These are phyloP conservation scores for Entosphenus tridentatus DNA, from an alignment of 2,113 vertebrate genomes.

Conservation along the genomic window DNA sequence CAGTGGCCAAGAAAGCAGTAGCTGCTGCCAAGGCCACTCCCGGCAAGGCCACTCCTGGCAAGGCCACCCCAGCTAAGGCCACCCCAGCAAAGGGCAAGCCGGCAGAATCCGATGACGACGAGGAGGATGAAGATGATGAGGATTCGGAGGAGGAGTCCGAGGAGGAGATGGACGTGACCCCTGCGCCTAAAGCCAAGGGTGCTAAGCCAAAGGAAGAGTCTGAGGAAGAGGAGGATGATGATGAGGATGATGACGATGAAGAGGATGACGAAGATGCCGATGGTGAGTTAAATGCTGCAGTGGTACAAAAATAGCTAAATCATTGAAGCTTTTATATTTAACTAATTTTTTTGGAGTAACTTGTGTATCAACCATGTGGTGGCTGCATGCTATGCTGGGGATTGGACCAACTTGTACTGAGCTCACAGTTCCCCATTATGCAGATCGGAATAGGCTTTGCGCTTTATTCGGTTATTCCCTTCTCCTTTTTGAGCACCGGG, in stretches of 20 bases:
- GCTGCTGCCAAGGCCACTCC: no score
- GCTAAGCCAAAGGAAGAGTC: background rate
- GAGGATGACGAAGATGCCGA: background rate
- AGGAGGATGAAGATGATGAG: background rate
- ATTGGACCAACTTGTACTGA: background rate
- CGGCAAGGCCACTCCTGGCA: no score
- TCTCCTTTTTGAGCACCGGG: no score
- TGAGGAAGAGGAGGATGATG: background rate
- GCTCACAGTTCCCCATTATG: background rate
- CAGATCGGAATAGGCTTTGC: background rate
- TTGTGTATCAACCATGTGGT: background rate
- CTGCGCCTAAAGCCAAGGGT: background rate
- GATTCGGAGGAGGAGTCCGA: constrained; percentile 1
- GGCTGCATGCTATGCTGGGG: background rate
- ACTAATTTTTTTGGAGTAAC: background rate
- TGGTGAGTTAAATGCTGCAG: background rate
- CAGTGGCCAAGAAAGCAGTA: no score
- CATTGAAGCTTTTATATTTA: background rate
- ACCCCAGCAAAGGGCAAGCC: constrained; percentile 2
- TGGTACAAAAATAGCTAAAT: background rate
- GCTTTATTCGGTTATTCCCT: background rate
- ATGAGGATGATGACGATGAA: background rate
- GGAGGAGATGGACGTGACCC: constrained; percentile 1
- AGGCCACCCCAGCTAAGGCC: background rate
- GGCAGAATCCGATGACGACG: background rate